These are phyloP conservation scores for Eupithecia insigniata DNA, from an alignment of 2,888 invertebrate genomes.

Conservation along the genomic window DNA sequence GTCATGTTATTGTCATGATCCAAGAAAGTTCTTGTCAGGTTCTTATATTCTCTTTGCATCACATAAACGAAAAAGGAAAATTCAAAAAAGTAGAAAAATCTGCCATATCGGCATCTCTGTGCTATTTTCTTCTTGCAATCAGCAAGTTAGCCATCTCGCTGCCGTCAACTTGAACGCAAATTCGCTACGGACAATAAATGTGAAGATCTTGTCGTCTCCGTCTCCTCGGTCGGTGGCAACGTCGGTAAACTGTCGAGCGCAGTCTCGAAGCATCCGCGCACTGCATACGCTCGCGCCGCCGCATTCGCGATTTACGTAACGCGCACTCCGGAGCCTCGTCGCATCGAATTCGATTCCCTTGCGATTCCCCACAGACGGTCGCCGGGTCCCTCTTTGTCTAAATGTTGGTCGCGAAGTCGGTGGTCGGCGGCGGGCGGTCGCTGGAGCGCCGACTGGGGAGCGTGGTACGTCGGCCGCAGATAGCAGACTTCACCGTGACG, in stretches of 20 bases:
- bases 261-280: constrained; percentile 32
- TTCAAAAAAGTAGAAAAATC: not conserved
- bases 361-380: too few relatives aligned
- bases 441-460: constrained; percentile 79
- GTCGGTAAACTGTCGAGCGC: constrained; percentile 43
- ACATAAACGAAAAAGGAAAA: too few relatives aligned
- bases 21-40: too few relatives aligned
- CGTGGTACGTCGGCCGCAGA: constrained; percentile 86
- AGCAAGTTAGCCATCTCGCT: not conserved
- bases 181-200: constrained; percentile 67
- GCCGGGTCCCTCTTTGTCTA: not conserved
- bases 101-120: not conserved
- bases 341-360: not conserved
- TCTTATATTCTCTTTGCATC: too few relatives aligned
- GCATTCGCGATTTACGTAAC: constrained; percentile 50
- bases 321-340: constrained; percentile 30
- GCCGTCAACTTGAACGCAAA: constrained; percentile 5
- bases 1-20: too few relatives aligned
- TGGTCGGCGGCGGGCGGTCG: constrained; percentile 84
- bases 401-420: constrained; percentile 8
- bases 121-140: not conserved
- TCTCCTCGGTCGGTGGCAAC: constrained; percentile 45
- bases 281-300: constrained; percentile 22
- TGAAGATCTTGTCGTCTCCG: constrained; percentile 62
- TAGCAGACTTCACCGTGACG: constrained; percentile 87